Conservation (phyloP, 2,797 vertebrate species). For the Pipistrellus pipistrellus region DNA sequence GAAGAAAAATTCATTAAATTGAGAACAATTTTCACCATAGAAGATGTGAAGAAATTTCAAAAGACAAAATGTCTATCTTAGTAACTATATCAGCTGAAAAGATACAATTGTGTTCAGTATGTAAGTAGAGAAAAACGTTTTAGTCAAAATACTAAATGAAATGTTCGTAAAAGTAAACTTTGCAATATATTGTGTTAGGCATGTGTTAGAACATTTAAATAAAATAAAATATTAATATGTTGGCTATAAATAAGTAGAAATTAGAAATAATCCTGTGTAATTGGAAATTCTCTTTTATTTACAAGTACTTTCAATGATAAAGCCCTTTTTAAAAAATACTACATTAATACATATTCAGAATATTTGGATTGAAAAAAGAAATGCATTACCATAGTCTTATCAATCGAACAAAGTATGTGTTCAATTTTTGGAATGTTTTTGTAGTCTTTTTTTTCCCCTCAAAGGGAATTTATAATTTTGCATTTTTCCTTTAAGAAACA, state of each 20-base stretch:
- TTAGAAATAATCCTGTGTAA: background rate
- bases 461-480: background rate
- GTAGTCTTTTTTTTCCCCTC: background rate
- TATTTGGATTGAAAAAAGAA: background rate
- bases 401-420: background rate
- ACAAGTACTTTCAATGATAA: slow-evolving; percentile 1
- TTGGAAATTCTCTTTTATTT: slow-evolving; percentile 13
- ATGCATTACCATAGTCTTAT: background rate
- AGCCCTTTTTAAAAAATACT: background rate
- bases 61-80: background rate
- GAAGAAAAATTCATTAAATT: slow-evolving; percentile 50
- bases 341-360: background rate
- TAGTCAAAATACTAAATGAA: background rate
- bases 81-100: background rate
- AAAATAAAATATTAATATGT: slow-evolving; percentile 23
- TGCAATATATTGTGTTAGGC: background rate
- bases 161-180: background rate
- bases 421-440: background rate
- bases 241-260: background rate
- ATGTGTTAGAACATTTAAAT: slow-evolving; percentile 39
- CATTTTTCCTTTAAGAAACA: slow-evolving; percentile 21
- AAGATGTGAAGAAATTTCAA: slow-evolving; percentile 49
- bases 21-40: slow-evolving; percentile 24
- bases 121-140: background rate
- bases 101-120: background rate